Evolutionary conservation across 2,797 vertebrate genomes (phyloP).

Genomic region (Zalophus californianus): DNA sequence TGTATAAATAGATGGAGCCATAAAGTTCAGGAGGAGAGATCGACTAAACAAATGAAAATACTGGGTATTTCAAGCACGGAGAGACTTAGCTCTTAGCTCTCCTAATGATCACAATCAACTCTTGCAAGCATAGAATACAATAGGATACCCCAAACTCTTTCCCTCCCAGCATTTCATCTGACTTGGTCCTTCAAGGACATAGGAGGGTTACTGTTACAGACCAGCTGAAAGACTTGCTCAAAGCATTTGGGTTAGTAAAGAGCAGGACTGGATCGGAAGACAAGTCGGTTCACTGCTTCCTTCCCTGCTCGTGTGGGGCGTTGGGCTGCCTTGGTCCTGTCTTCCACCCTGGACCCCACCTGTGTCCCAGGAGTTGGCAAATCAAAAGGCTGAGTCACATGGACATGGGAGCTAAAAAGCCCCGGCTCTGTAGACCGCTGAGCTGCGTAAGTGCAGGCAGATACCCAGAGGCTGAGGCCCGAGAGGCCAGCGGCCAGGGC

Average conservation of each 20-base stretch:
- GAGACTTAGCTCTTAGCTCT: not conserved
- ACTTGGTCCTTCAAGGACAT: not conserved
- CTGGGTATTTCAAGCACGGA: not conserved
- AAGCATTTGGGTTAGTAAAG: not conserved
- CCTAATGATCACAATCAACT: not conserved
- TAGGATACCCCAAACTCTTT: not conserved
- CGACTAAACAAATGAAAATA: not conserved
- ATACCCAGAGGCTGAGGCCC: not conserved
- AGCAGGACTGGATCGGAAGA: not conserved
- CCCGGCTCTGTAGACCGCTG: not conserved
- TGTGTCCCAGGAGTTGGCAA: not conserved
- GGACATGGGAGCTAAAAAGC: not conserved
- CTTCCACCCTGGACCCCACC: too few relatives aligned
- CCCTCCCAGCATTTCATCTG: not conserved
- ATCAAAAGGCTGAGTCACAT: not conserved
- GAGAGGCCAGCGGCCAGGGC: not conserved
- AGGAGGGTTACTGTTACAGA: not conserved
- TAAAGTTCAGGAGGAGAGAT: not conserved
- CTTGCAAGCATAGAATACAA: accelerated
- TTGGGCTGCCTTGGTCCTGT: not conserved
- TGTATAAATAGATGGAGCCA: too few relatives aligned
- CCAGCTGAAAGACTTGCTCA: not conserved
- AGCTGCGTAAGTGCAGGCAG: too few relatives aligned
- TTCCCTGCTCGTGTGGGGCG: not conserved
- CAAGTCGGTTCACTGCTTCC: not conserved